These are phyloP conservation scores for Drosophila oshimai DNA, from an alignment of 1,140 invertebrate genomes.

Conservation along the genomic window DNA sequence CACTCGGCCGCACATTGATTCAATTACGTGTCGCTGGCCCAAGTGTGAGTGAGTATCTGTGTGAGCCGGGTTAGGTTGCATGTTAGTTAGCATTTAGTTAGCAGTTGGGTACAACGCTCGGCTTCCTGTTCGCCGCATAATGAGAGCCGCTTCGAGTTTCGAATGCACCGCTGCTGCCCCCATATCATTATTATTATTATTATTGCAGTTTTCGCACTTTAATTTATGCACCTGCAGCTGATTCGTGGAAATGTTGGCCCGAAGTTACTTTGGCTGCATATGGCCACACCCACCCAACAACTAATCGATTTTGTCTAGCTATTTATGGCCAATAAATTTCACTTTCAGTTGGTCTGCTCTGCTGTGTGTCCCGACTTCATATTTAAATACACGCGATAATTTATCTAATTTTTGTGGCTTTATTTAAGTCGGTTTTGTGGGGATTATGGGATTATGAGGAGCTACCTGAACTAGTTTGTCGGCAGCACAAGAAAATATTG, in stretches of 20 bases:
- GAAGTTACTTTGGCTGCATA: slow-evolving; percentile 47
- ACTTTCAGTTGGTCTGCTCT: slow-evolving; percentile 66
- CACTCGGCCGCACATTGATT: slow-evolving; percentile 49
- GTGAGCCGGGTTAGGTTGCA: slow-evolving; percentile 58
- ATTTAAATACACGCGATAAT: slow-evolving; percentile 63
- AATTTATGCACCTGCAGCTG: slow-evolving; percentile 78
- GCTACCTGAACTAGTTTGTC: slow-evolving; percentile 28
- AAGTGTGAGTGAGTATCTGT: slow-evolving; percentile 13
- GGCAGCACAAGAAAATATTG: not conserved
- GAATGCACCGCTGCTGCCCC: slow-evolving; percentile 23
- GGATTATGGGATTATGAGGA: slow-evolving; percentile 5
- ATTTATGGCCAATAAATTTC: slow-evolving; percentile 78
- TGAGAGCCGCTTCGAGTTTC: slow-evolving; percentile 30
- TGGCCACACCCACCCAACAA: slow-evolving; percentile 68
- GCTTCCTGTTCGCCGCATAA: slow-evolving; percentile 69
- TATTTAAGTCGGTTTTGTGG: slow-evolving; percentile 51
- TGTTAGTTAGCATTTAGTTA: slow-evolving; percentile 73
- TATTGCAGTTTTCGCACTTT: slow-evolving; percentile 78
- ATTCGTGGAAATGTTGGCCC: slow-evolving; percentile 48
- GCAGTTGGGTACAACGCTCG: slow-evolving; percentile 49
- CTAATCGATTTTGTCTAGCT: slow-evolving; percentile 77
- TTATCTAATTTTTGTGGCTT: slow-evolving; percentile 41
- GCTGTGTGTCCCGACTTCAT: slow-evolving; percentile 32
- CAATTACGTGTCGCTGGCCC: slow-evolving; percentile 50
- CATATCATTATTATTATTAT: slow-evolving; percentile 72